Base-by-base conservation (phyloP, 2,888 invertebrate genomes). In the Synergus gifuensis region DNA sequence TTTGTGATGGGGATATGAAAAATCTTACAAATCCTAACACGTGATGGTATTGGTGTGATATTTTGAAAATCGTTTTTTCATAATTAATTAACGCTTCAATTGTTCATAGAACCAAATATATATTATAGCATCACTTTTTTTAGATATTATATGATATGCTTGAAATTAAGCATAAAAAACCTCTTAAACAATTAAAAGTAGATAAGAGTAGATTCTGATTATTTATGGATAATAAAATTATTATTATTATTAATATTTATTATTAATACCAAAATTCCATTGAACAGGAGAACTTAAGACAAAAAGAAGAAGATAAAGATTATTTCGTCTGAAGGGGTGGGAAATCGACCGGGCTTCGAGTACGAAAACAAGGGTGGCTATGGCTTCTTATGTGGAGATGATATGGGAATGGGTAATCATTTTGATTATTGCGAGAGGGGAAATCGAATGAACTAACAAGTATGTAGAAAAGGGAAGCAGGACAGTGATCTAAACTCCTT, bases 401-500 rank as follows among this genome's bases (percentile, higher is more conserved):
- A 22, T 60, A 22, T 60, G 60, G 22, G 60, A 60, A 60, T 8
- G 7, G 69, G 49, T 16, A 46, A 46, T 16, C 36, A 36, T 73
- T 73, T 28, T 36, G 36, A 16, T 28, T 16, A 73, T 11, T 60
- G 73, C 8, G 49, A 36, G 36, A 73, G 18, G 49, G 42, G 42
- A 66, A 42, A 66, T 66, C 11, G 40, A 42, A 66, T 40, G 22
- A 73, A 49, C 9, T 36, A 73, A 73, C 54, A 40, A 28, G 22
- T 18, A 60, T 60, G 36, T 42, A 73, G 54, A 73, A 49, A 54
- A 73, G 73, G 49, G 49, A 46, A 73, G 73, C 49, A 36, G 36
- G 73, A 73, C 28, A 36, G 36, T 54, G 49, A 49, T 73, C 60
- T 60, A 60, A 22, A 60, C 60, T 22, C 11, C 22, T 60, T 22